Conservation (phyloP, 1,140 invertebrate species). For the Acarapis woodi region DNA sequence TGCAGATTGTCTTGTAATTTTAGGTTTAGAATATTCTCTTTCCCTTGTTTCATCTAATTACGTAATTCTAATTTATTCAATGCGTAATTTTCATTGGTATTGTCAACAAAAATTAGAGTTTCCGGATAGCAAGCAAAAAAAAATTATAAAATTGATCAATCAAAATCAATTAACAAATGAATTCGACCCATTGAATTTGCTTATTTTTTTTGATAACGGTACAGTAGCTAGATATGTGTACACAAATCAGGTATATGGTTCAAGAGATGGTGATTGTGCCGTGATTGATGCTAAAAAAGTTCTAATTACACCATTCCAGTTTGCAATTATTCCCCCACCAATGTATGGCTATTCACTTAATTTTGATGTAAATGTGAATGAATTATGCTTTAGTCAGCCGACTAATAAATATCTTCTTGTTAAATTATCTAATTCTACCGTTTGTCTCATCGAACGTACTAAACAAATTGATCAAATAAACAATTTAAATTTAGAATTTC, state of each 20-base stretch:
- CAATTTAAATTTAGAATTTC: not conserved
- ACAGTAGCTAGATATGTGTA: slow-evolving; percentile 27
- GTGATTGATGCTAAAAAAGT: slow-evolving; percentile 45
- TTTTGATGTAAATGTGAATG: slow-evolving; percentile 24
- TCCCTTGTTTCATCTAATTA: slow-evolving; percentile 1
- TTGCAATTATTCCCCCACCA: slow-evolving; percentile 46
- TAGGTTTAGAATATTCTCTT: slow-evolving; percentile 24
- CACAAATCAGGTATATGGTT: slow-evolving; percentile 25
- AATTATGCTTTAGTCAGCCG: slow-evolving; percentile 17
- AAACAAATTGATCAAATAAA: not conserved
- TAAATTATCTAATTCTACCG: no score
- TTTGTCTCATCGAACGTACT: not conserved
- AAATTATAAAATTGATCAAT: slow-evolving; percentile 11
- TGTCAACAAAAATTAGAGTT: slow-evolving; percentile 38
- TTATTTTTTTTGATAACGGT: slow-evolving; percentile 25
- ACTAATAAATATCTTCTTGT: not conserved
- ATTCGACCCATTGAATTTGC: slow-evolving; percentile 27
- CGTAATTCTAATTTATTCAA: slow-evolving; percentile 40
- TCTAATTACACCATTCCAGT: slow-evolving; percentile 36
- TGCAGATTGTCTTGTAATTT: slow-evolving; percentile 47
- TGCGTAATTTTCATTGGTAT: slow-evolving; percentile 70
- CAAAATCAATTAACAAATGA: slow-evolving; percentile 35
- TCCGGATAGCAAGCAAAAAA: slow-evolving; percentile 8
- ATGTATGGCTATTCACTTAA: slow-evolving; percentile 33
- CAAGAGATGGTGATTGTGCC: slow-evolving; percentile 29